Conservation (phyloP, 2,113 vertebrate species). For the Periophthalmus modestus region DNA sequence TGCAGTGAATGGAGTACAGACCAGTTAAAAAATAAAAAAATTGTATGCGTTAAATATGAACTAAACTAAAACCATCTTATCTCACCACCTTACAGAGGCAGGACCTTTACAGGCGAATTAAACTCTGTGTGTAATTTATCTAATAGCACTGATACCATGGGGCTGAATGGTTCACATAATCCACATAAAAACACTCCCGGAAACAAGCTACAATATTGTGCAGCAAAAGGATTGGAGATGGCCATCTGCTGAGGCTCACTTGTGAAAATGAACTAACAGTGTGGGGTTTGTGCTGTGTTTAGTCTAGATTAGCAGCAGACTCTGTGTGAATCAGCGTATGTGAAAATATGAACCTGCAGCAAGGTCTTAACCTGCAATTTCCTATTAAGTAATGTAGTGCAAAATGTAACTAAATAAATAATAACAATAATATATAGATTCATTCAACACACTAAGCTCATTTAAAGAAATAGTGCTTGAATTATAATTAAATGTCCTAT, state of each 20-base stretch:
- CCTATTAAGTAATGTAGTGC: neutral
- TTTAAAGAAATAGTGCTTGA: too few relatives aligned
- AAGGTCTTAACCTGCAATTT: neutral
- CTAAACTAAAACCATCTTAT: slow-evolving; percentile 2
- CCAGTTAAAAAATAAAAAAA: slow-evolving; percentile 44
- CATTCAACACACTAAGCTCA: too few relatives aligned
- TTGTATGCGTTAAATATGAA: slow-evolving; percentile 20
- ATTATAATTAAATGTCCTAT: too few relatives aligned
- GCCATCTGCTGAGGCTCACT: slow-evolving; percentile 22
- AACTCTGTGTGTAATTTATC: slow-evolving; percentile 19
- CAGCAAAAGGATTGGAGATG: slow-evolving; percentile 6
- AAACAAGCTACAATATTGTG: slow-evolving; percentile 2
- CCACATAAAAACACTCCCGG: slow-evolving; percentile 9
- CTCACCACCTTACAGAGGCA: neutral
- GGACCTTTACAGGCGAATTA: neutral
- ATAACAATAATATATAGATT: too few relatives aligned
- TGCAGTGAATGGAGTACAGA: slow-evolving; percentile 47
- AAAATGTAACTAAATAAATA: too few relatives aligned
- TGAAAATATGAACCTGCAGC: neutral
- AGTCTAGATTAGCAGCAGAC: slow-evolving; percentile 7
- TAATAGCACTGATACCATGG: slow-evolving; percentile 19
- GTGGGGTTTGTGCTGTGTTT: neutral
- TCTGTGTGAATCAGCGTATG: neutral
- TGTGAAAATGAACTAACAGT: slow-evolving; percentile 8
- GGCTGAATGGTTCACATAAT: slow-evolving; percentile 24